These are phyloP conservation scores for Sebastes iracundus DNA, from an alignment of 2,797 vertebrate genomes.

Conservation along the genomic window DNA sequence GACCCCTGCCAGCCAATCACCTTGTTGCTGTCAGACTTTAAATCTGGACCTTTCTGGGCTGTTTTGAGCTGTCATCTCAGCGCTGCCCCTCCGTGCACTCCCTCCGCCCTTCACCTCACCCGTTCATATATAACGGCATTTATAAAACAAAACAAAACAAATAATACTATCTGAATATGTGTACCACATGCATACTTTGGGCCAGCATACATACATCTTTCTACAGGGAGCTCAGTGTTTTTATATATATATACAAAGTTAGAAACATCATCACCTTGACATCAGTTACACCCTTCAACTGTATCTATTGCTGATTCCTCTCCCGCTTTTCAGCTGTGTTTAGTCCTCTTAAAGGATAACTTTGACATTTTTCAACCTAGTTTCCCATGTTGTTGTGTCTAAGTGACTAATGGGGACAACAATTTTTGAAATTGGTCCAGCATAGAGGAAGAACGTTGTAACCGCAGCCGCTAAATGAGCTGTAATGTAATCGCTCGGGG, in stretches of 20 bases:
- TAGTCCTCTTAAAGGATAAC: not conserved
- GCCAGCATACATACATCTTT: not conserved
- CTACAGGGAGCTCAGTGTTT: too few relatives aligned
- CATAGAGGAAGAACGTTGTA: not conserved
- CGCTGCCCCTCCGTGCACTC: not conserved
- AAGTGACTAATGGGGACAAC: not conserved
- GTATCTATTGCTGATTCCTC: not conserved
- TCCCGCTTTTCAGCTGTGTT: not conserved
- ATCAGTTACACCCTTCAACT: not conserved
- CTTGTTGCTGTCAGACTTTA: slow-evolving; percentile 18
- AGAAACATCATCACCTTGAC: not conserved
- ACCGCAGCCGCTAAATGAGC: too few relatives aligned
- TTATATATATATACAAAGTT: too few relatives aligned
- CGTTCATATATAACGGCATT: not conserved
- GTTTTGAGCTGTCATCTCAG: slow-evolving; percentile 3
- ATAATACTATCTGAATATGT: not conserved
- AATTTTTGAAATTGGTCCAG: not conserved
- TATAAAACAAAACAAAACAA: not conserved
- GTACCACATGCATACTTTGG: not conserved
- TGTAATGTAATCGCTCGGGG: too few relatives aligned
- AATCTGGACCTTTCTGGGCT: not conserved
- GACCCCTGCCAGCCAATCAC: slow-evolving; percentile 20
- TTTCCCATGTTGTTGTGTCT: not conserved
- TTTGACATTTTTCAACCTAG: not conserved
- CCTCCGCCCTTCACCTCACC: not conserved